Percentiles rank a stretch among this genome's conserved stretches.
Conservation (phyloP, 2,888 invertebrate genomes). For the Lycocerus yunnanus region DNA sequence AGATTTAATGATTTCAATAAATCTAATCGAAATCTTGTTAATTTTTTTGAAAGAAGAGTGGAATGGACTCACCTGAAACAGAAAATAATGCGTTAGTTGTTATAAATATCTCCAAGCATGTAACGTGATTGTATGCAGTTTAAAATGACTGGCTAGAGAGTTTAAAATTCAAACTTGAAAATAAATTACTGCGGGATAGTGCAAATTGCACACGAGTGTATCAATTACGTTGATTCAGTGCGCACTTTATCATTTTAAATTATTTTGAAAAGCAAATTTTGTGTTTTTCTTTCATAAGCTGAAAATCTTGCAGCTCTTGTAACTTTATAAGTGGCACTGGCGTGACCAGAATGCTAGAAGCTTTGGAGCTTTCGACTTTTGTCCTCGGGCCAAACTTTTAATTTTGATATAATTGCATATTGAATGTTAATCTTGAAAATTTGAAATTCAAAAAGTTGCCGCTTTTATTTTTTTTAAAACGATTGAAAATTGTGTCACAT, state of each 20-base stretch:
- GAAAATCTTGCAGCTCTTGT: constrained; percentile 1
- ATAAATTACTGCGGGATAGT: not conserved
- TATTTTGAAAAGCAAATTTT: constrained; percentile 3
- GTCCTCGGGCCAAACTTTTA: not conserved
- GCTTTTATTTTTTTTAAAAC: not conserved
- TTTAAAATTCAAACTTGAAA: not conserved
- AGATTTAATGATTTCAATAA: no score
- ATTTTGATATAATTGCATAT: not conserved
- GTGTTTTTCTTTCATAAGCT: not conserved
- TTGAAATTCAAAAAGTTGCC: not conserved
- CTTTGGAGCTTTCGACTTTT: not conserved
- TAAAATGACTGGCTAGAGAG: not conserved
- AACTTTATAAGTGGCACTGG: not conserved
- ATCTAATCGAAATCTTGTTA: not conserved
- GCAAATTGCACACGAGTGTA: not conserved
- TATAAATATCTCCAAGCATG: not conserved
- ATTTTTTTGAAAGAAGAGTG: no score
- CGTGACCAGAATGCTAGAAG: not conserved
- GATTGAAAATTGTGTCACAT: not conserved
- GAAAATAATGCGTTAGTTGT: not conserved
- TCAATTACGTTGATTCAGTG: constrained; percentile 10
- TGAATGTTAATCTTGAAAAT: not conserved
- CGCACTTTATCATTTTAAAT: constrained; percentile 22
- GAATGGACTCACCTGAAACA: not conserved
- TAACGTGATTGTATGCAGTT: not conserved